Evolutionary conservation across 2,888 invertebrate species (phyloP).

Genomic region (Apeira syringaria): DNA sequence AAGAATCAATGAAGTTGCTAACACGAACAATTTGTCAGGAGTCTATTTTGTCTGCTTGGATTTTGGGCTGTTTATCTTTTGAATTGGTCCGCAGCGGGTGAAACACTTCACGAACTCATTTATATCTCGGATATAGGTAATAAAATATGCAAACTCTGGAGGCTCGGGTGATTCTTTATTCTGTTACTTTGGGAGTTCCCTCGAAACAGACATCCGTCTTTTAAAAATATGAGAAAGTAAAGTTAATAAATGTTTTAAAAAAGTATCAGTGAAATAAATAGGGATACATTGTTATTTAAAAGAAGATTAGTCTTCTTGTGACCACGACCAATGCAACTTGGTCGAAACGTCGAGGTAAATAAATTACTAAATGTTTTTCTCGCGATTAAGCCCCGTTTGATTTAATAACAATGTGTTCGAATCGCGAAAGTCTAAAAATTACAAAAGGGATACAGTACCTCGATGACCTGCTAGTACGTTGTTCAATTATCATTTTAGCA

Average conservation of each 20-base stretch:
- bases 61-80: slow-evolving; percentile 52
- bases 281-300: too few species aligned
- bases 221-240: slow-evolving; percentile 6
- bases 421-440: too few species aligned
- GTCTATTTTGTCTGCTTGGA: slow-evolving; percentile 58
- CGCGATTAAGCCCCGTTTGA: too few species aligned
- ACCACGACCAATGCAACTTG: too few species aligned
- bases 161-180: slow-evolving; percentile 29
- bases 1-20: slow-evolving; percentile 67
- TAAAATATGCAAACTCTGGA: slow-evolving; percentile 34
- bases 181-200: slow-evolving; percentile 26
- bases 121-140: slow-evolving; percentile 32
- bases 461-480: too few species aligned
- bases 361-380: too few species aligned
- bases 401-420: too few species aligned
- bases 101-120: slow-evolving; percentile 36
- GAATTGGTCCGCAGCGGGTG: slow-evolving; percentile 36
- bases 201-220: slow-evolving; percentile 25
- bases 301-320: too few species aligned
- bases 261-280: too few species aligned
- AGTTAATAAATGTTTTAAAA: neutral
- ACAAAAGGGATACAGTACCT: too few species aligned
- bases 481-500: too few species aligned
- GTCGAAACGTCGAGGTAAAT: too few species aligned
- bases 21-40: slow-evolving; percentile 67